Evolutionary conservation across 2,113 vertebrate genomes (phyloP), one percentile per base, ranked within the genome.

Genomic region (Alethe diademata): DNA sequence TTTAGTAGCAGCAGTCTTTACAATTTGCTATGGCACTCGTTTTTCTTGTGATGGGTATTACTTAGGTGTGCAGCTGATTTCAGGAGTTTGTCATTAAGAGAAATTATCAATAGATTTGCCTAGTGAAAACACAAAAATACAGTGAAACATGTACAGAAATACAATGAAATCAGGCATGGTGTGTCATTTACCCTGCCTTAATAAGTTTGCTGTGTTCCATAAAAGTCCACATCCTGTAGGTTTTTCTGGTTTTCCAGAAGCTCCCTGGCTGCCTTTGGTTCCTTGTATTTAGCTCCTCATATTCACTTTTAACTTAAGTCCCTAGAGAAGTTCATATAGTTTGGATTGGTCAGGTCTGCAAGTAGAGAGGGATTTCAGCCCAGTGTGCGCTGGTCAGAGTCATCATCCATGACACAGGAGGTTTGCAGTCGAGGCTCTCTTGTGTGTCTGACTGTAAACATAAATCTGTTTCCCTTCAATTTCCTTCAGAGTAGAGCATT

Each of bases 321-420:
- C 15, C 8, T 19, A 33, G 35, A 47, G 26, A 62, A 82, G 42
- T 57, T 16, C 2, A 1, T 45, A 2, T 51, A 16, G 61, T 71
- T 86, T 12, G 5, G 5, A 29, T 25, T 28, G 8, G 9, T 36
- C 14, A 22, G 28, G 28, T 69, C 16, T 72, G 36, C 42, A 69
- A 3, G 24, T 48, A 25, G 36, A 61, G 47, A n/a, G 31, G 18
- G 31, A 40, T 91, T 92, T 79, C 75, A 86, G 53, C 20, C 19
- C 13, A 2, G 12, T 14, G 4, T 62, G 25, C 19, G 3, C 7
- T 33, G 22, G 13, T 85, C 28, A 24, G 22, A 54, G 29, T n/a
- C 2, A 0, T 62, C 25, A 22, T 31, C 31, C 31, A 2, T 1
- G 1, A 3, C 40, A 23, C 14, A 15, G 25, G 51, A 81, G 48